Base-by-base conservation (phyloP, 2,113 vertebrate genomes). In the Anguilla japonica region DNA sequence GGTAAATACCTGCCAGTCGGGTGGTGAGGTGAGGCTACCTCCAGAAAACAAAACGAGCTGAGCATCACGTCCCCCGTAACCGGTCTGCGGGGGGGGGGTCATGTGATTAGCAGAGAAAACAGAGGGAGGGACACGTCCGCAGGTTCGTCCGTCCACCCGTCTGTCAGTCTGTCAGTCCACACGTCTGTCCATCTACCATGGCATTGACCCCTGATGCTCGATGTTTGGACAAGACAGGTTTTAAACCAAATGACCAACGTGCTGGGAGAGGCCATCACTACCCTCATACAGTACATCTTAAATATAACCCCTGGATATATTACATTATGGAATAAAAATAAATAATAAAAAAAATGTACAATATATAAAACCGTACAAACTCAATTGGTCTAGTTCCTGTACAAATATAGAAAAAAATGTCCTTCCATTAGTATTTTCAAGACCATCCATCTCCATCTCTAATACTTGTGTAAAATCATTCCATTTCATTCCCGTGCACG, bases 1-100 rank as follows among this genome's bases (percentile, higher is more conserved):
- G 89, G 60, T 79, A 88, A 91, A 89, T 78, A 91, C 50, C 91
- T 93, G 90, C 80, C 84, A 83, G 91, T 89, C 89, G 90, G 86
- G 87, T 90, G 88, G 92, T 92, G 46, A 5, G 34, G 34, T 34
- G 34, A 34, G 34, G 50, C 82, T 57, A 46, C n/a, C 18, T 26
- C 53, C 53, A 8, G n/a, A 56, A 83, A 57, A 26, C 29, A 15
- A 15, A 57, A 26, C 16, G 20, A 3, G 7, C 43, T 46, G 82
- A 60, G 53, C 39, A 57, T 57, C 46, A 29, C 50, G 29, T 57
- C 82, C n/a, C n/a, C 39, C 79, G 29, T 16, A 15, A 80, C 39
- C 79, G 34, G 71, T 0, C 71, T 34, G n/a, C 71, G 34, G 8
- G 34, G 9, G 34, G 8, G 34, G 9, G 71, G 71, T 75, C 71